phyloP scores from a whole-genome alignment of 1,140 invertebrate species.

The Zaprionus davidi region DNA sequence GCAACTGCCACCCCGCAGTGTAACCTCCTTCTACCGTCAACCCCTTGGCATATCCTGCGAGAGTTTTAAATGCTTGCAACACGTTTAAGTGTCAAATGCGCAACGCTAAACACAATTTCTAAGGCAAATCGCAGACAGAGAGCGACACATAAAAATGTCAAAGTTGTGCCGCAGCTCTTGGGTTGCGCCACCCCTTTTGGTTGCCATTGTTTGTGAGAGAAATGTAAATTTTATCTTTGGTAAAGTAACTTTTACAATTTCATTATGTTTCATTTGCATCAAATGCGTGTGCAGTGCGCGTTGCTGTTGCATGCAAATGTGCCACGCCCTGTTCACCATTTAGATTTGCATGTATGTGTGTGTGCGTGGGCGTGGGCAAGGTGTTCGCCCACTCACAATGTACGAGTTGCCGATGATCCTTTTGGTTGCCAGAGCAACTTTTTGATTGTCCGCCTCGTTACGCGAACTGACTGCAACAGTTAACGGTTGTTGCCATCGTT shows the following conservation, averaged over 20 bases:
- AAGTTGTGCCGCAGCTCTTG: conserved; percentile 54
- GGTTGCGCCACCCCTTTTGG: neutral
- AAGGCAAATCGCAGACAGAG: conserved; percentile 75
- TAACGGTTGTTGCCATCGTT: conserved; percentile 7
- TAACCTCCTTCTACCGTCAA: neutral
- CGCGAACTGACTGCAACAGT: conserved; percentile 31
- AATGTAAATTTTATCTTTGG: conserved; percentile 80
- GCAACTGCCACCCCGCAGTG: no score
- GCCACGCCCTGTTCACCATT: conserved; percentile 41
- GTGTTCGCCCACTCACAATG: conserved; percentile 26
- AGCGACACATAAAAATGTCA: conserved; percentile 75
- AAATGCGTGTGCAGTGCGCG: conserved; percentile 48
- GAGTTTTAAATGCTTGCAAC: conserved; percentile 70
- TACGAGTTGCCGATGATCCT: conserved; percentile 34
- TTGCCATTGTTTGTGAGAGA: conserved; percentile 43
- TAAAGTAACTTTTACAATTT: conserved; percentile 79
- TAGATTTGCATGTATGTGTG: conserved; percentile 9
- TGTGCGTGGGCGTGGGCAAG: conserved; percentile 17
- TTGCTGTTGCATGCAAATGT: conserved; percentile 54
- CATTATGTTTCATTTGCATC: conserved; percentile 80
- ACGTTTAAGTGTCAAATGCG: conserved; percentile 81
- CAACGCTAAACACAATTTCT: conserved; percentile 75
- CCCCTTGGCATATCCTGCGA: conserved; percentile 1
- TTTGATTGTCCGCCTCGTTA: conserved; percentile 38
- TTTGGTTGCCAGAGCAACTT: conserved; percentile 42